Evolutionary conservation across 2,797 vertebrate genomes (phyloP).

Genomic region (Merluccius polli): DNA sequence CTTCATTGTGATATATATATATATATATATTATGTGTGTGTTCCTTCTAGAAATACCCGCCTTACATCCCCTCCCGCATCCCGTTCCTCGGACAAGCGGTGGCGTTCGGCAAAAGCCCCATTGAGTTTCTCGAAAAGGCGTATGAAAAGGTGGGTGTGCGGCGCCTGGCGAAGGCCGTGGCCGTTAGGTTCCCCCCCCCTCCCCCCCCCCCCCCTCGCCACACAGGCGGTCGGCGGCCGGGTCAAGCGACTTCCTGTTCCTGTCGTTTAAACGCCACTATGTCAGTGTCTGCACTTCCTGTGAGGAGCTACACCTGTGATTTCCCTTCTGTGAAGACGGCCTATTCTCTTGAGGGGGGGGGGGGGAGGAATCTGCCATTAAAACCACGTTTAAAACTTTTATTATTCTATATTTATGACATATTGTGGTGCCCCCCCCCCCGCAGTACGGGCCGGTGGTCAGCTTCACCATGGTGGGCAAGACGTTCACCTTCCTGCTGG

Average conservation of each 20-base stretch:
- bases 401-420: too few relatives aligned
- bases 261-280: too few relatives aligned
- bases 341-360: too few relatives aligned
- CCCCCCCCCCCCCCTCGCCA: too few relatives aligned
- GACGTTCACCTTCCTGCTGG: conserved; percentile 93
- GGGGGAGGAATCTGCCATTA: too few relatives aligned
- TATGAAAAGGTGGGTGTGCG: conserved; percentile 90
- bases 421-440: background rate
- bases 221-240: too few relatives aligned
- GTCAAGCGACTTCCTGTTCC: too few relatives aligned
- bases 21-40: background rate
- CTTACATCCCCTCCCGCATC: conserved; percentile 84
- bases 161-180: background rate
- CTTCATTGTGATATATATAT: too few relatives aligned
- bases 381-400: too few relatives aligned
- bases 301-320: too few relatives aligned
- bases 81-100: conserved; percentile 94
- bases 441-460: conserved; percentile 93
- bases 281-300: too few relatives aligned
- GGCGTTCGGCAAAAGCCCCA: conserved; percentile 92
- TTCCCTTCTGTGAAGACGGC: too few relatives aligned
- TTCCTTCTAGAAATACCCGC: conserved; percentile 80
- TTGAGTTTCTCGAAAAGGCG: conserved; percentile 92
- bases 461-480: conserved; percentile 98
- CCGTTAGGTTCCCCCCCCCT: background rate